Percentiles rank a stretch among this genome's conserved stretches.
phyloP scores from a whole-genome alignment of 2,888 invertebrate genomes.

The Matsumyia berberina region DNA sequence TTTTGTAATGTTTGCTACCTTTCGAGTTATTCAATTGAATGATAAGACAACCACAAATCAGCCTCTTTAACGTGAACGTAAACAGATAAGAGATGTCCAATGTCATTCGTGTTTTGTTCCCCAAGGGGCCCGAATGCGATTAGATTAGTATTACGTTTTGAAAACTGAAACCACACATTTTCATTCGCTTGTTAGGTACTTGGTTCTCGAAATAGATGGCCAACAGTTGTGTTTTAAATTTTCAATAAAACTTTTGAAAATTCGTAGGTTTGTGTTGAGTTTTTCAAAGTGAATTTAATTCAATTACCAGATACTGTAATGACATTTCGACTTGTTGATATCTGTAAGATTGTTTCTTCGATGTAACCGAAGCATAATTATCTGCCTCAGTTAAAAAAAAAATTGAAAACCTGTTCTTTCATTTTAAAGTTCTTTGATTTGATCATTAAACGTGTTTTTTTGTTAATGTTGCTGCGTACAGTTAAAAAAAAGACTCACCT shows the following conservation, averaged over 20 bases:
- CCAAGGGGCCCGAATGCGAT: background rate
- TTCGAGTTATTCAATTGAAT: background rate
- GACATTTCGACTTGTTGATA: too few species aligned
- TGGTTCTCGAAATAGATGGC: background rate
- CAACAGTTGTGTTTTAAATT: conserved; percentile 14
- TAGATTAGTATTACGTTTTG: conserved; percentile 24
- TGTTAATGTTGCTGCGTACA: too few species aligned
- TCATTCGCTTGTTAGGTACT: conserved; percentile 17
- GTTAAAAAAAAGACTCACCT: too few species aligned
- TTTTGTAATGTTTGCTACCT: conserved; percentile 19
- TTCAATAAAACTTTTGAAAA: background rate
- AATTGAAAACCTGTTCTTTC: too few species aligned
- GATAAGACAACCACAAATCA: conserved; percentile 24
- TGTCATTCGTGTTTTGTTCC: conserved; percentile 10
- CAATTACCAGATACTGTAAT: background rate
- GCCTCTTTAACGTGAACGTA: background rate
- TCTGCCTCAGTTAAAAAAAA: too few species aligned
- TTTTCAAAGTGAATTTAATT: background rate
- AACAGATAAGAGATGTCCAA: conserved; percentile 30
- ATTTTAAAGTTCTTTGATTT: too few species aligned
- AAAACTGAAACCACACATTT: conserved; percentile 19
- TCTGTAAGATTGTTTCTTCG: too few species aligned
- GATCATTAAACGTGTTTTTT: too few species aligned
- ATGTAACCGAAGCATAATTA: too few species aligned
- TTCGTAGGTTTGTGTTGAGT: background rate